Percentiles rank a stretch among this genome's conserved stretches.
These are phyloP conservation scores for Leptobrachium leishanense DNA, from an alignment of 2,113 vertebrate genomes.

Conservation along the genomic window DNA sequence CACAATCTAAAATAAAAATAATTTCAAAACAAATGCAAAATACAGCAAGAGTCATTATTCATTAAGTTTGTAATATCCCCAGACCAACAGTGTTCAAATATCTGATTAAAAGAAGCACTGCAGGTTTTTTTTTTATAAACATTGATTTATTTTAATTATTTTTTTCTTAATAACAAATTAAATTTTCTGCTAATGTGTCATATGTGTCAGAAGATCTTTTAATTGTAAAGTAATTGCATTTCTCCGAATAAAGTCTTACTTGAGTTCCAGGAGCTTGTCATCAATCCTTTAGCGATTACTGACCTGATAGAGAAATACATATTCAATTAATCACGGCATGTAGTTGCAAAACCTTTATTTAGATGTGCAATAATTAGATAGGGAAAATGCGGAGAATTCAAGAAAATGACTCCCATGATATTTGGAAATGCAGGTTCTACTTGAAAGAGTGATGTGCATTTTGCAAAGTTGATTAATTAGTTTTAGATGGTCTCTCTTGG, in stretches of 20 bases:
- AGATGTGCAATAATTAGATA: constrained; percentile 63
- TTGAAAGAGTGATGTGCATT: constrained; percentile 60
- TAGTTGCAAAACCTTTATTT: constrained; percentile 62
- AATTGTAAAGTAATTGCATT: constrained; percentile 67
- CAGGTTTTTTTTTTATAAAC: constrained; percentile 30
- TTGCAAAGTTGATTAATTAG: constrained; percentile 71
- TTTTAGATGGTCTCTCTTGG: constrained; percentile 65
- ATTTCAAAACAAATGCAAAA: no score
- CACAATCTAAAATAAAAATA: no score
- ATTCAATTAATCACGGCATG: constrained; percentile 67
- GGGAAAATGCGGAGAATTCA: constrained; percentile 61
- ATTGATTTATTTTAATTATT: constrained; percentile 51
- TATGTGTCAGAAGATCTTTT: constrained; percentile 65
- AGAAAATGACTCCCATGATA: constrained; percentile 65
- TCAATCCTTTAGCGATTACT: constrained; percentile 65
- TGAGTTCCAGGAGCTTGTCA: constrained; percentile 59
- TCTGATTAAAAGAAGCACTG: constrained; percentile 25
- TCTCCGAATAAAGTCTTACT: constrained; percentile 52
- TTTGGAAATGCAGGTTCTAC: constrained; percentile 53
- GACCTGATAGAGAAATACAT: constrained; percentile 66
- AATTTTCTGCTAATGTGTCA: constrained; percentile 65
- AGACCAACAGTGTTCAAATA: background rate
- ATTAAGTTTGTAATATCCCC: constrained; percentile 24
- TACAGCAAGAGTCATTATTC: background rate
- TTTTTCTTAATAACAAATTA: constrained; percentile 58